Evolutionary conservation across 2,888 invertebrate species (phyloP), one percentile per base, ranked within the genome.

Genomic region (Dryadula phaetusa): DNA sequence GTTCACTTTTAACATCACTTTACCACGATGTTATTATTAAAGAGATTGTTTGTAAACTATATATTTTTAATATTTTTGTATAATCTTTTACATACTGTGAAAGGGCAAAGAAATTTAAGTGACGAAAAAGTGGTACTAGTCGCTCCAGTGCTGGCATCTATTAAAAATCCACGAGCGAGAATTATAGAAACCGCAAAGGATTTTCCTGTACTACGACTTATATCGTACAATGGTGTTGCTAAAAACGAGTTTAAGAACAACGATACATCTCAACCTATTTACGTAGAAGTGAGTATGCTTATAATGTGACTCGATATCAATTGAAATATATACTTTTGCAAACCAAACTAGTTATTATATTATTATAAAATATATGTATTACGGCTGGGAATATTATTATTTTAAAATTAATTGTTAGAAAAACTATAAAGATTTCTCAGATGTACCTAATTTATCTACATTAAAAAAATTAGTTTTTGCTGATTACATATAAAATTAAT

Each of bases 251-350:
- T 69, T 18, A 71, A 74, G 52, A 70, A 62, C 20, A 66, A 58
- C n/a, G 70, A 66, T 22, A 72, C 79, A 34, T 61, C 74, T 2
- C 71, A 79, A 22, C 88, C 85, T 3, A 80, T 90, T 54, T 90
- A 90, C 63, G 89, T 90, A 3, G 77, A 87, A 79, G 91, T 91
- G 75, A 86, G 90, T 68, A 42, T 34, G n/a, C n/a, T n/a, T n/a
- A n/a, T n/a, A n/a, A n/a, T n/a, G 10, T 34, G 22, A 53, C 12
- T 54, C 10, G 3, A 54, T 54, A 37, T 20, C 16, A 34, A 12
- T 3, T 12, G 37, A 37, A 37, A 37, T 37, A 37, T 37, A 37
- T 10, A 37, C 12, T 12, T 37, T 37, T 37, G 3, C 12, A 37
- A 37, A 18, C 2, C 1, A 6, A 16, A 42, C 8, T 5, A 18